Evolutionary conservation across 2,797 vertebrate species (phyloP).

Genomic region (Sebastes aleutianus): DNA sequence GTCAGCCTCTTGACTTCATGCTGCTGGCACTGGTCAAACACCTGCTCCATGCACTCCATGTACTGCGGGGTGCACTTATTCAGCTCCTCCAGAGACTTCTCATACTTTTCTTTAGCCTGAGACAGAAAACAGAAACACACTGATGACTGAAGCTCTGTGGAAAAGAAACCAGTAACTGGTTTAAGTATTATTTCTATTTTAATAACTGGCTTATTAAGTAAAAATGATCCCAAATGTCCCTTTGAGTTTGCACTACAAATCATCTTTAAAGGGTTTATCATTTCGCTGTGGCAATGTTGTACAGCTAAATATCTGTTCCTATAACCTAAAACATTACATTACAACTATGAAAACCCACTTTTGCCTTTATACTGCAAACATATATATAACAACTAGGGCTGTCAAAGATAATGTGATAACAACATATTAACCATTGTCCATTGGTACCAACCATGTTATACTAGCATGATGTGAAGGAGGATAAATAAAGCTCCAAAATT

Average conservation of each 20-base stretch:
- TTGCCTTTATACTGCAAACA: background rate
- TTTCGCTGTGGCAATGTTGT: background rate
- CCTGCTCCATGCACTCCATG: slow-evolving; percentile 96
- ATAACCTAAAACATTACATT: background rate
- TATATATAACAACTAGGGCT: background rate
- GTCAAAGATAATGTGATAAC: too few species aligned
- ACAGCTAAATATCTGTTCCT: background rate
- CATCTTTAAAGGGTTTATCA: background rate
- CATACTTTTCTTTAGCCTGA: slow-evolving; percentile 96
- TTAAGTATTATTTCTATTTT: background rate
- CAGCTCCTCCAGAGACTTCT: slow-evolving; percentile 95
- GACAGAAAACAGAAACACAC: background rate
- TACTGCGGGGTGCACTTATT: slow-evolving; percentile 93
- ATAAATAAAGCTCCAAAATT: too few species aligned
- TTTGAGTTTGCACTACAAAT: background rate
- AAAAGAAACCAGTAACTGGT: background rate
- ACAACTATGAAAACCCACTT: background rate
- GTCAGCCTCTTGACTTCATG: slow-evolving; percentile 95
- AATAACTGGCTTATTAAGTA: background rate
- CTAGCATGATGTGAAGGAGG: too few species aligned
- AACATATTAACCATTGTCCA: too few species aligned
- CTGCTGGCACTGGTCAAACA: slow-evolving; percentile 98
- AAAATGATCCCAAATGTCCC: background rate
- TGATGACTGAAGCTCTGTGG: background rate
- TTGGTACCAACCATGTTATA: too few species aligned